Base-by-base conservation (phyloP, 2,888 invertebrate genomes). In the Biston betularia region DNA sequence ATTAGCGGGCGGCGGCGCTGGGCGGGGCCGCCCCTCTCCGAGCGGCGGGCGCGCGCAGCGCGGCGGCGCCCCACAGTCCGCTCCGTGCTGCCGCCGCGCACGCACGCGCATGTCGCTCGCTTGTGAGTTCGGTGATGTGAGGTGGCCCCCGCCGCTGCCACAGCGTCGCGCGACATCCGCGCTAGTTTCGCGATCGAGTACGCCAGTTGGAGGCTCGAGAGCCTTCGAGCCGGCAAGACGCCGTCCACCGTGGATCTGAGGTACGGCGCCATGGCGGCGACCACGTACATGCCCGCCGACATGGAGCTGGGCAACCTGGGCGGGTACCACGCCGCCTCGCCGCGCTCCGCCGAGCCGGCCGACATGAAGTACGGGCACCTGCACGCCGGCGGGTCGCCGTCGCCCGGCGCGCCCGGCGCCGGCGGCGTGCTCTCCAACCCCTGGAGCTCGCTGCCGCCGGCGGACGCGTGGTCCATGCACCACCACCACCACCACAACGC, bases 301-400 rank as follows among this genome's bases (percentile, higher is more conserved):
- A 96, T 97, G 94, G 97, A 97, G 94, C 95, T 97, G 89, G 97
- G 97, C 87, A 96, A 96, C 93, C 94, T 96, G 86, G 96, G 96
- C 90, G 97, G 97, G 89, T 97, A 97, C 89, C 96, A 96, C 89
- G 96, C 96, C 89, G 96, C 96, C 91, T 97, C 97, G 94, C 97
- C 97, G 87, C 96, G 97, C 85, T 97, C 96, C 81, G 97, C 97
- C 83, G 97, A 97, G 94, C 97, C 97, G 83, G 97, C 97, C 83
- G 98, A 98, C 93, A 98, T 98, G 98, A 98, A 98, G 94, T 98
- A 98, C 92, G 97, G 97, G 89, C 98, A 98, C 90, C 96, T 97
- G 90, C 97, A 97, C 87, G 96, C 97, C 85, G 96, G 96, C 79
- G 93, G 94, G 79, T 93, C 95, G 73, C 92, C 92, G 81, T 92